Percentiles rank a stretch among this genome's conserved stretches.
phyloP scores from a whole-genome alignment of 2,888 invertebrate genomes.

The Cosmia pyralina region DNA sequence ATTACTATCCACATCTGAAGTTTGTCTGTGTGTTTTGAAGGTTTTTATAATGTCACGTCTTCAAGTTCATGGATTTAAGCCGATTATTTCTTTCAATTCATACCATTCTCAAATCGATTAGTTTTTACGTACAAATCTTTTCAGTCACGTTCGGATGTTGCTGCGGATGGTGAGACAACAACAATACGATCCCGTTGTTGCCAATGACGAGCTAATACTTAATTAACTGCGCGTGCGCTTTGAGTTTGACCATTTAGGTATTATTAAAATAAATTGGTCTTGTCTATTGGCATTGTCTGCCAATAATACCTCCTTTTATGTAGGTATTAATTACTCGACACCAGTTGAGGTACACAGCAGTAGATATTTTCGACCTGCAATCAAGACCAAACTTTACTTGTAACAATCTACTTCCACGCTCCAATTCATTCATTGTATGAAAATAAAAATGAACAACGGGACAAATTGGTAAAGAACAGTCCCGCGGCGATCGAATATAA shows the following conservation, averaged over 20 bases:
- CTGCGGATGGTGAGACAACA: neutral
- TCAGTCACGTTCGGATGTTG: neutral
- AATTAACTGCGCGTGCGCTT: neutral
- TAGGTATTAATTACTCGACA: neutral
- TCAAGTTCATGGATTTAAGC: slow-evolving; percentile 44
- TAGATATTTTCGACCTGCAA: neutral
- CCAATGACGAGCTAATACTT: neutral
- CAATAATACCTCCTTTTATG: neutral
- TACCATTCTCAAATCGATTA: neutral
- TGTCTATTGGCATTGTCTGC: too few species aligned
- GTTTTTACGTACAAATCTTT: neutral
- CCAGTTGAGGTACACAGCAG: neutral
- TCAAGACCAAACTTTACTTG: neutral
- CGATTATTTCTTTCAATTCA: neutral
- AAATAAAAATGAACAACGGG: slow-evolving; percentile 25
- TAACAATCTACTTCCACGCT: neutral
- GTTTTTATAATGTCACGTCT: neutral
- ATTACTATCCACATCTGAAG: neutral
- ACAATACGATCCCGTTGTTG: neutral
- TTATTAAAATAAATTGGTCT: neutral
- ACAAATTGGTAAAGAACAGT: slow-evolving; percentile 30
- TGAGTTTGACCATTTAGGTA: too few species aligned
- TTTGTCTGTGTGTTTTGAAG: too few species aligned
- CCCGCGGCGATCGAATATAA: slow-evolving; percentile 52
- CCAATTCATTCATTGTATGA: neutral